Evolutionary conservation across 2,797 vertebrate species (phyloP), one percentile per base, ranked within the genome.

Genomic region (Hydrophis major): DNA sequence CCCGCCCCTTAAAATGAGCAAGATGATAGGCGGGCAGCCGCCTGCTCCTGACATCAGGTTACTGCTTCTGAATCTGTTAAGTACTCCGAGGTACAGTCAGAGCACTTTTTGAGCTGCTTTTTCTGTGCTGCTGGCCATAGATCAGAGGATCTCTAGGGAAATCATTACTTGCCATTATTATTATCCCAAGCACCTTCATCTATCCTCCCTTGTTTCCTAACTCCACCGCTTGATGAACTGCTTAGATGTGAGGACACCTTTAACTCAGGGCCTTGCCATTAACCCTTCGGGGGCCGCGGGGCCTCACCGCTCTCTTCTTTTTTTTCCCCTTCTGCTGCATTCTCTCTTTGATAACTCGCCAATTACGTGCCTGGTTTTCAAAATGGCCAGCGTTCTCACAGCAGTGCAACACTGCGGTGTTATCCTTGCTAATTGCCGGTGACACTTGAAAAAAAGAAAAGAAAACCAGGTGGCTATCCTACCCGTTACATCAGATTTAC

Each of bases 131-230:
- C 97, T 98, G 98, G 98, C 98, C 98, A 98, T 98, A 99, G 98
- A 99, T 99, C 98, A 98, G 98, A 97, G 98, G 97, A 98, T 98
- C 99, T 98, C 98, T 92, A 97, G 98, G 98, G 99, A 99, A 99
- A 99, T 99, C 99, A 99, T 98, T 98, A 98, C 98, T 98, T 98
- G 98, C 98, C 98, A 98, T 99, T 98, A 98, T 99, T 99, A 99
- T 98, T 98, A 99, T 98, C 98, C 98, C 96, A 95, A 98, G 98
- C 98, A 98, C 98, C 98, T 99, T 99, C 98, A 98, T 98, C 98
- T 98, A 95, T 97, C 97, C 97, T 97, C 97, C 97, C 98, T 98
- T 98, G 98, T 98, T 98, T 99, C 98, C 97, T 97, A 97, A 97
- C 98, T 98, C 98, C 97, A 97, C 98, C 96, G 96, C 98, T 98